A percentile compares a stretch with the other conserved stretches of the same genome.
phyloP scores from a whole-genome alignment of 1,140 invertebrate species.

The Ips nitidus region DNA sequence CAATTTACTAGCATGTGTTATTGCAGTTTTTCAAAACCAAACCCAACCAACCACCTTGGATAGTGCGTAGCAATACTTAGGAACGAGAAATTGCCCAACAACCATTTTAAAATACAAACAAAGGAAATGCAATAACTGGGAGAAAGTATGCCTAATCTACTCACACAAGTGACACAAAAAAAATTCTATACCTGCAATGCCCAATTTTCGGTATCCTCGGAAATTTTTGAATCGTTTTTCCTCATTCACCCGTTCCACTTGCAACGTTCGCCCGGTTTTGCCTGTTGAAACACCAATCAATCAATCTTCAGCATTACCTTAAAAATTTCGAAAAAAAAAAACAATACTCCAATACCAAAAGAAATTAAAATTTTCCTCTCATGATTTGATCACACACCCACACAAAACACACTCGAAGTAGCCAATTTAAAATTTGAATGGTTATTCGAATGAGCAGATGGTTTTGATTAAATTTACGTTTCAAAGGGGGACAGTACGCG shows the following conservation, averaged over 20 bases:
- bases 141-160: not conserved
- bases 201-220: conserved; percentile 27
- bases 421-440: conserved; percentile 16
- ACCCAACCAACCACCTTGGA: too few relatives aligned
- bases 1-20: too few relatives aligned
- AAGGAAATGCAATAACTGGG: too few relatives aligned
- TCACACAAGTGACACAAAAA: conserved; percentile 9
- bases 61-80: too few relatives aligned
- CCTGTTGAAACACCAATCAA: conserved; percentile 24
- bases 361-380: not conserved
- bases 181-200: conserved; percentile 23
- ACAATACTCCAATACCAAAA: too few relatives aligned
- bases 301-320: not conserved
- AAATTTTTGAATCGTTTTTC: conserved; percentile 27
- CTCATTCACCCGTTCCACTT: conserved; percentile 32
- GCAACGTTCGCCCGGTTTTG: conserved; percentile 28
- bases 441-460: conserved; percentile 9
- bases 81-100: too few relatives aligned
- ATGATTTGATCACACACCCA: too few relatives aligned
- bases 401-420: not conserved
- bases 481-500: conserved; percentile 7
- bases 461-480: conserved; percentile 14
- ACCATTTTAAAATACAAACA: too few relatives aligned
- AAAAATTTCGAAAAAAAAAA: too few relatives aligned
- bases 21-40: too few relatives aligned